These are phyloP conservation scores for Nothura maculosa DNA, from an alignment of 2,797 vertebrate species.

Conservation along the genomic window DNA sequence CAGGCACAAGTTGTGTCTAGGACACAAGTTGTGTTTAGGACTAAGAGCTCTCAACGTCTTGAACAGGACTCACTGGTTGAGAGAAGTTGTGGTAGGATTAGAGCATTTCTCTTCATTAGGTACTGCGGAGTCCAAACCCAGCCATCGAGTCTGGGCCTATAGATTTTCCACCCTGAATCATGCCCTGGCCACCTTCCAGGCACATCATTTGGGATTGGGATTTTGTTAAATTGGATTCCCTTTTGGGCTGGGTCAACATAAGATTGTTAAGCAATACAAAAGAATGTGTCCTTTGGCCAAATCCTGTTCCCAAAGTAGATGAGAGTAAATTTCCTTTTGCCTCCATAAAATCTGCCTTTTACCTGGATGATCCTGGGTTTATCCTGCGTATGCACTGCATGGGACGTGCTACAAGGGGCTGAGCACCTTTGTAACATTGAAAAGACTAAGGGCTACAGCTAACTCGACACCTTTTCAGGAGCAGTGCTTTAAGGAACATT, in stretches of 20 bases:
- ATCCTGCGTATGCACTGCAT: neutral
- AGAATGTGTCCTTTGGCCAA: neutral
- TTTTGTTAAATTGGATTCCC: neutral
- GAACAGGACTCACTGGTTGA: neutral
- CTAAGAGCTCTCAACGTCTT: accelerated
- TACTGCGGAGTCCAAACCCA: neutral
- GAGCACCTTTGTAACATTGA: accelerated
- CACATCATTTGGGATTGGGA: neutral
- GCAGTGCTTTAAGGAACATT: neutral
- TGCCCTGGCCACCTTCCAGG: neutral
- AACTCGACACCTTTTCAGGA: neutral
- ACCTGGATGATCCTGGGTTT: neutral
- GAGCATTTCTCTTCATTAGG: neutral
- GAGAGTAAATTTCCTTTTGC: neutral
- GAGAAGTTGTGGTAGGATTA: neutral
- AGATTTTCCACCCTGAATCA: neutral
- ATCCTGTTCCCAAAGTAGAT: neutral
- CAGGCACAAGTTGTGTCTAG: neutral
- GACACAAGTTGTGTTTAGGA: neutral
- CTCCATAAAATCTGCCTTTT: neutral
- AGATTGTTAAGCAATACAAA: neutral
- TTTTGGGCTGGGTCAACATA: neutral
- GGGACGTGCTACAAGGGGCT: neutral
- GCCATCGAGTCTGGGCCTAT: accelerated
- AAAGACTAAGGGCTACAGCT: neutral